Evolutionary conservation across 2,113 vertebrate genomes (phyloP).

Genomic region (Erythrocercus mccallii): DNA sequence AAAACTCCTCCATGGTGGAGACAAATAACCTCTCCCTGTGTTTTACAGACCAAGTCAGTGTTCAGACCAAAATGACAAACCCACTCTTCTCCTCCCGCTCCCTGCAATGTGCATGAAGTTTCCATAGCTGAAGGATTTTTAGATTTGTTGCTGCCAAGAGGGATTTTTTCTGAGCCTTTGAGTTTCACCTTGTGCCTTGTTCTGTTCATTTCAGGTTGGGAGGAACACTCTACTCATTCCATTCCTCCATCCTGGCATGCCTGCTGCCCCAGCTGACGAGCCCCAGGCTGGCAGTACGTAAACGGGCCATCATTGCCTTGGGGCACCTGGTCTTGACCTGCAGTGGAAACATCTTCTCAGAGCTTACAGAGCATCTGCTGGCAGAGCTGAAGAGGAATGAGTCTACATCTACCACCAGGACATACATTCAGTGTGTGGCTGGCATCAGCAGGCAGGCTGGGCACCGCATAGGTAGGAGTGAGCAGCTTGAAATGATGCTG

Average conservation of each 20-base stretch:
- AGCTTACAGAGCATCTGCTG: constrained; percentile 88
- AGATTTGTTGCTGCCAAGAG: background rate
- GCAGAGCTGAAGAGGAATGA: constrained; percentile 71
- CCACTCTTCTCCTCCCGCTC: background rate
- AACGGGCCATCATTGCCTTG: constrained; percentile 87
- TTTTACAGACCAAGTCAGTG: background rate
- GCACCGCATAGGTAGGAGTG: constrained; percentile 84
- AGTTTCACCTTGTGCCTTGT: background rate
- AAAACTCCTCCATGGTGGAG: background rate
- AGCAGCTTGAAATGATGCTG: background rate
- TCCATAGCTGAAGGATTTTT: background rate
- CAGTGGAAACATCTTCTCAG: constrained; percentile 83
- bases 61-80: background rate
- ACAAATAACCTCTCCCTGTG: background rate
- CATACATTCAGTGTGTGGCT: constrained; percentile 91
- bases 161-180: background rate
- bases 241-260: constrained; percentile 87
- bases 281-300: constrained; percentile 89
- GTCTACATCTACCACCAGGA: constrained; percentile 81
- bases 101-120: background rate
- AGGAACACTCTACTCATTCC: constrained; percentile 83
- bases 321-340: constrained; percentile 90
- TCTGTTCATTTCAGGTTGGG: constrained; percentile 78
- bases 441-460: constrained; percentile 90
- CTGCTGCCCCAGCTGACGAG: constrained; percentile 91